Conservation (phyloP, 2,888 invertebrate species). For the Marasmarcha lunaedactyla region DNA sequence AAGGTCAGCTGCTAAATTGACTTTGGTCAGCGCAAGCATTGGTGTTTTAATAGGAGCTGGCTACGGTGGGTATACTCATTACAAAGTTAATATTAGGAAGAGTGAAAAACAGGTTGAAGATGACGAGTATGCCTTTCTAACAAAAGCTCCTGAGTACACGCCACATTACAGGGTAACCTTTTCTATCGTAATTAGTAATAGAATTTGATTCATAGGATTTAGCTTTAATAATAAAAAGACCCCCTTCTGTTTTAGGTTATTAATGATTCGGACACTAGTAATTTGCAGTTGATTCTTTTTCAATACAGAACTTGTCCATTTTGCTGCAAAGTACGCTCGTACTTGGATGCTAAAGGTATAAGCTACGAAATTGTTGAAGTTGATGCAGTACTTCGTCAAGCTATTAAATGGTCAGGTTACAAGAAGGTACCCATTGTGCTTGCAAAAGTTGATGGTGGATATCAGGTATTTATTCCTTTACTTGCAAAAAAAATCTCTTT, state of each 20-base stretch:
- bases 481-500: neutral
- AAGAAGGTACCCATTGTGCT: conserved; percentile 95
- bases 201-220: no score
- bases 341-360: conserved; percentile 91
- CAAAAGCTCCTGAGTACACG: conserved; percentile 54
- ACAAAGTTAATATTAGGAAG: conserved; percentile 50
- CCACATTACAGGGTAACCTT: conserved; percentile 60
- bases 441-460: conserved; percentile 78
- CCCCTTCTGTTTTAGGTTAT: conserved; percentile 71
- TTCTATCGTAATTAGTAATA: neutral
- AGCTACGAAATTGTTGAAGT: conserved; percentile 97
- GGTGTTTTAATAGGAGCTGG: conserved; percentile 69
- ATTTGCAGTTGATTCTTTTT: conserved; percentile 87
- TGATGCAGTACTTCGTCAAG: conserved; percentile 91
- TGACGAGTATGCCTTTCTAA: conserved; percentile 53
- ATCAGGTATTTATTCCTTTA: conserved; percentile 61
- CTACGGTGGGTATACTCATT: conserved; percentile 65
- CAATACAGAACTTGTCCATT: conserved; percentile 99
- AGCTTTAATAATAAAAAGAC: no score
- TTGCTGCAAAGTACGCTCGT: conserved; percentile 93
- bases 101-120: conserved; percentile 27
- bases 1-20: conserved; percentile 56
- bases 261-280: conserved; percentile 73
- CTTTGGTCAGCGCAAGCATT: conserved; percentile 69
- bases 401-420: conserved; percentile 93